These are phyloP conservation scores for Aphelocoma coerulescens DNA, from an alignment of 2,113 vertebrate species.

Conservation along the genomic window DNA sequence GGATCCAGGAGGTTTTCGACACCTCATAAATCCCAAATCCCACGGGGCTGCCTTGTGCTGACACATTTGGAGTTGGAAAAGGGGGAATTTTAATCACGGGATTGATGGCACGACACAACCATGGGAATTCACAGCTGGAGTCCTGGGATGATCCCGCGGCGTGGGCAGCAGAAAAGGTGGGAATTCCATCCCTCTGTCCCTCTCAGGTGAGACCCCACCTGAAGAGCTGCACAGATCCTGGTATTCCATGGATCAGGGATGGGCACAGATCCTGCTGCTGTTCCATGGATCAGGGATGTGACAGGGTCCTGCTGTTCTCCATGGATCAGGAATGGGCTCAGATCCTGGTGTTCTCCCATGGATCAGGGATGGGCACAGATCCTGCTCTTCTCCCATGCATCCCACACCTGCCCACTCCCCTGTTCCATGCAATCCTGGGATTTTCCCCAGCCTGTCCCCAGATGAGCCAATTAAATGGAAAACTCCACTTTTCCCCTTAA, in stretches of 20 bases:
- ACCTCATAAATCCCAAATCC: not conserved
- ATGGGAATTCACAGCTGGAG: accelerated
- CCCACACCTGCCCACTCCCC: not conserved
- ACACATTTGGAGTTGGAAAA: not conserved
- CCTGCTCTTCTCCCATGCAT: not conserved
- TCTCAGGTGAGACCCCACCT: not conserved
- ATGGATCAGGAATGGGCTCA: too few relatives aligned
- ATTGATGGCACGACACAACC: not conserved
- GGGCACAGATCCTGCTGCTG: accelerated
- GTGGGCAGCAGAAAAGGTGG: not conserved
- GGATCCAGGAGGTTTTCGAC: not conserved
- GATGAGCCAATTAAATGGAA: not conserved
- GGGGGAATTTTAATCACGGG: not conserved
- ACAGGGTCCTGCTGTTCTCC: not conserved
- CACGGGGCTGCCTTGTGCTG: not conserved
- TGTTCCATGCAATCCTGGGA: accelerated
- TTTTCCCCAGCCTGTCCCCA: not conserved
- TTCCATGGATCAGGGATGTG: not conserved
- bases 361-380: not conserved
- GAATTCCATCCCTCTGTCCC: not conserved
- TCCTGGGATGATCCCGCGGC: not conserved
- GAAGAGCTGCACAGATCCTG: accelerated
- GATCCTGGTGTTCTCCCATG: too few relatives aligned
- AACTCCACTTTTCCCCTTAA: not conserved
- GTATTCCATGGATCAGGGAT: accelerated